These are phyloP conservation scores for Encarsia formosa DNA, from an alignment of 2,888 invertebrate species.

Conservation along the genomic window DNA sequence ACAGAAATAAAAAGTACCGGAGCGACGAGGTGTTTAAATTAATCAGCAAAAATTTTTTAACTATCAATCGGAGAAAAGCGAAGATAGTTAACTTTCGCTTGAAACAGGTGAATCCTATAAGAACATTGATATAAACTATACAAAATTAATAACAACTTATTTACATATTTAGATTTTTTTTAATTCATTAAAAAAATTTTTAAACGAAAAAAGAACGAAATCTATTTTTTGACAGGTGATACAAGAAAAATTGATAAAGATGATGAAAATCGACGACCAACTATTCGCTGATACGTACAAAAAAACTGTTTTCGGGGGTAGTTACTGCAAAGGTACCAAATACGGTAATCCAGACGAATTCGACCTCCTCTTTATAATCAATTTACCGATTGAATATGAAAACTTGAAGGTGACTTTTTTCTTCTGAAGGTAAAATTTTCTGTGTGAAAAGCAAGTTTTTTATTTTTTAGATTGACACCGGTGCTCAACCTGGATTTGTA, in stretches of 20 bases:
- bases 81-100: too few species aligned
- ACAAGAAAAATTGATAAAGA: neutral
- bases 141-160: too few species aligned
- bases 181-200: too few species aligned
- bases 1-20: too few species aligned
- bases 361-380: conserved; percentile 58
- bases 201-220: too few species aligned
- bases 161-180: too few species aligned
- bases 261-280: conserved; percentile 25
- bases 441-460: neutral
- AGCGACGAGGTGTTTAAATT: too few species aligned
- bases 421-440: neutral
- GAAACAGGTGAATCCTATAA: too few species aligned
- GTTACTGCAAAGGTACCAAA: conserved; percentile 59
- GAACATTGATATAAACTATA: too few species aligned
- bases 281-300: conserved; percentile 41
- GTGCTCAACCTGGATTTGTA: neutral
- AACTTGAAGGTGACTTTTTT: neutral
- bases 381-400: conserved; percentile 46
- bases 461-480: conserved; percentile 6
- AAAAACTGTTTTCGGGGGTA: conserved; percentile 55
- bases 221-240: neutral
- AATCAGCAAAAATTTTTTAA: too few species aligned
- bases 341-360: conserved; percentile 59
- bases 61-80: too few species aligned